These are phyloP conservation scores for human (Homo sapiens) DNA, from an alignment of 2,113 vertebrate species.

Conservation along the genomic window DNA sequence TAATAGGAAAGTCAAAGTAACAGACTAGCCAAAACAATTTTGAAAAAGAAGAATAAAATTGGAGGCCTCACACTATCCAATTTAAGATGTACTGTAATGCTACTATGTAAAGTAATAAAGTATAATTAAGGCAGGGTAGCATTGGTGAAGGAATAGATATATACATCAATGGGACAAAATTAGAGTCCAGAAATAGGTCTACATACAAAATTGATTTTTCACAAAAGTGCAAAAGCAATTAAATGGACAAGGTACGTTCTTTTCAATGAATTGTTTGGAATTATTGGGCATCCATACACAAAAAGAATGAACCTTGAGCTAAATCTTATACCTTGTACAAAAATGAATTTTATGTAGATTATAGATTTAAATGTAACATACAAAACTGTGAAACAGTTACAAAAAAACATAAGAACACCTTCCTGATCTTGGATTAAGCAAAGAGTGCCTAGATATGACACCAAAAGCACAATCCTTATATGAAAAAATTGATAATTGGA, in stretches of 20 bases:
- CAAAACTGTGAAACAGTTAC: neutral
- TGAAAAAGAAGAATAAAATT: constrained; percentile 9
- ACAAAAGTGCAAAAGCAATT: neutral
- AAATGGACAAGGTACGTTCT: neutral
- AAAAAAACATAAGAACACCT: neutral
- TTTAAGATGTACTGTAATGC: neutral
- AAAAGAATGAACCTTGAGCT: neutral
- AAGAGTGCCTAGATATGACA: neutral
- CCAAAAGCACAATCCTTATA: neutral
- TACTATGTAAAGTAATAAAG: neutral
- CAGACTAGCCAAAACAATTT: neutral
- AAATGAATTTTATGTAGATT: neutral
- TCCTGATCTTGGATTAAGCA: neutral
- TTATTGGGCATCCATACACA: neutral
- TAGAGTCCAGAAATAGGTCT: neutral
- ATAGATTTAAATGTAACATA: neutral
- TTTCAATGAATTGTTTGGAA: neutral
- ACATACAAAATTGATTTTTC: neutral
- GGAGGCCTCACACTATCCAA: neutral
- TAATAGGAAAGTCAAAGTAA: constrained; percentile 4
- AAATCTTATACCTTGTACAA: neutral
- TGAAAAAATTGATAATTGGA: neutral
- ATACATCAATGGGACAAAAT: neutral
- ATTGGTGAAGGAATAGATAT: neutral
- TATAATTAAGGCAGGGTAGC: neutral